A percentile compares a stretch with the other conserved stretches of the same genome.
Conservation (phyloP, 2,113 vertebrate species). For the Gymnobelideus leadbeateri region DNA sequence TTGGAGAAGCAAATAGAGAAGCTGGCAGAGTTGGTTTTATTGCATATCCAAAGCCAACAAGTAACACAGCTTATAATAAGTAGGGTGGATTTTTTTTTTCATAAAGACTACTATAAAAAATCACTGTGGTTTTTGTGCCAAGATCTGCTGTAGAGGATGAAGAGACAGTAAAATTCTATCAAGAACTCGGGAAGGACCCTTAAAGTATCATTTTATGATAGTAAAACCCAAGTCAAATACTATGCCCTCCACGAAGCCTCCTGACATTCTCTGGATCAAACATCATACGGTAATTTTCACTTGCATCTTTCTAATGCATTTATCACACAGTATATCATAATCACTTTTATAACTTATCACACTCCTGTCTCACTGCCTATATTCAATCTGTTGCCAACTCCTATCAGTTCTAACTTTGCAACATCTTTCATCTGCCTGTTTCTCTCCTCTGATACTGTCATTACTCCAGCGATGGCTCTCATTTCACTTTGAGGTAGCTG, state of each 20-base stretch:
- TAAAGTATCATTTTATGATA: background rate
- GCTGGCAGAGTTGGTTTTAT: background rate
- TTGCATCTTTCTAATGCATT: background rate
- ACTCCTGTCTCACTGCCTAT: background rate
- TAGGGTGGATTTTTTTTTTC: background rate
- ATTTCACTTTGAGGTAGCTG: background rate
- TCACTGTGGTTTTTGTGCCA: background rate
- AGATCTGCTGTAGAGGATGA: background rate
- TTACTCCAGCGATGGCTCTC: background rate
- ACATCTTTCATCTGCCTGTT: background rate
- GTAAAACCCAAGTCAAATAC: background rate
- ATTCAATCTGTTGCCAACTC: background rate
- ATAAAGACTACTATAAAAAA: background rate
- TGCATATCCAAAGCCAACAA: background rate
- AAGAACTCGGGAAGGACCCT: background rate
- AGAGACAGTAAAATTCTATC: background rate
- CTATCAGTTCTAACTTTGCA: background rate
- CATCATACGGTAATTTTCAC: background rate
- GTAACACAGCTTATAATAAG: background rate
- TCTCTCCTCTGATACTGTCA: background rate
- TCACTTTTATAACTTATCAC: background rate
- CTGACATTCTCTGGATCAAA: background rate
- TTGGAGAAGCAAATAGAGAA: background rate
- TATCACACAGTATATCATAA: background rate
- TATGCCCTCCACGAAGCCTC: background rate